Evolutionary conservation across 2,113 vertebrate genomes (phyloP), one percentile per base, ranked within the genome.

Genomic region (Mus pahari): DNA sequence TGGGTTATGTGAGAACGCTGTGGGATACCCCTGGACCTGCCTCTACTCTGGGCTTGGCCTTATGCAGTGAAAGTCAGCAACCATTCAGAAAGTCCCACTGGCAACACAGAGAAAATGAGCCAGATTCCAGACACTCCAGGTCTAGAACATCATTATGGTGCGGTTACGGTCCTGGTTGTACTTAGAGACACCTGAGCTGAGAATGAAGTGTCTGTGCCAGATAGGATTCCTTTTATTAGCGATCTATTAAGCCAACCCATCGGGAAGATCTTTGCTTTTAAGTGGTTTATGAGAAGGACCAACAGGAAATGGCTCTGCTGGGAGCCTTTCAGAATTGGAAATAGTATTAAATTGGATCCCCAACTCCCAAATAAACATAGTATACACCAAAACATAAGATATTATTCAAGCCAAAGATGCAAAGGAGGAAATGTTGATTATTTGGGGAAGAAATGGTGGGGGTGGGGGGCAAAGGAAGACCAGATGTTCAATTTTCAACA

Each of bases 401-500:
- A 45, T 17, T 95, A 78, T 70, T 94, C 22, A 90, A 91, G 73
- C 53, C 91, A 92, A 96, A 96, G 92, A 94, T 82, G 26, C 62
- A 95, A 96, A 95, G 79, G 33, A 93, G 60, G 79, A 97, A 97
- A 94, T 64, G 39, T 73, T 95, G 39, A 93, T 96, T 74, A 90
- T 96, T 98, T 19, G 9, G 22, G 48, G 48, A 86, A 86, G 71
- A 94, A 73, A 73, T 26, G 31, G 22, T 62, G 70, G 75, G 33
- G 70, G 71, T 42, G 82, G 13, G 13, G 66, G 87, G 74, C 70
- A 94, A 78, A 90, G 78, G 62, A 92, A 94, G 70, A 91, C 81
- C 94, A 97, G 96, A 95, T 86, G 95, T 98, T 98, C 93, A 45
- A 4, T 98, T 98, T 96, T 97, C 94, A 89, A 89, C 62, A 74